Evolutionary conservation across 2,797 vertebrate species (phyloP).

Genomic region (Coregonus suidteri): DNA sequence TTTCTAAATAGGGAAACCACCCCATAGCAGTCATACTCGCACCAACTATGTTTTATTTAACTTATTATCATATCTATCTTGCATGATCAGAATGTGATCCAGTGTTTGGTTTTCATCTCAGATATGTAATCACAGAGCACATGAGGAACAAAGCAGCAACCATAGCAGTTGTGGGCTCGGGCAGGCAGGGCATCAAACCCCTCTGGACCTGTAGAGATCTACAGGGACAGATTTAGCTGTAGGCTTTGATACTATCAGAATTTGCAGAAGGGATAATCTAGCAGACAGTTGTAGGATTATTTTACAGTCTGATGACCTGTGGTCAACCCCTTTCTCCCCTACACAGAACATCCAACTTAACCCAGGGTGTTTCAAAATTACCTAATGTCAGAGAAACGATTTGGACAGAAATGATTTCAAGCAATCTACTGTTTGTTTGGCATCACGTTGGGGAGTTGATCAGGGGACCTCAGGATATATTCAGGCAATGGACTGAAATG

Average conservation of each 20-base stretch:
- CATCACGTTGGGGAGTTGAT: too few species aligned
- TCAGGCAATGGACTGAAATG: too few species aligned
- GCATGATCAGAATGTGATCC: background rate
- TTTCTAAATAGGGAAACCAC: background rate
- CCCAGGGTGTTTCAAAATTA: too few species aligned
- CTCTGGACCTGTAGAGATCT: constrained; percentile 5
- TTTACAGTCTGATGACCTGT: too few species aligned
- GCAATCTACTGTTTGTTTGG: too few species aligned
- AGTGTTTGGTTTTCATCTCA: too few species aligned
- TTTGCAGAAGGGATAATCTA: background rate
- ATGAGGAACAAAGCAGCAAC: background rate
- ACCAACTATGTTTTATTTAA: too few species aligned
- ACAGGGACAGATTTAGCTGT: constrained; percentile 20
- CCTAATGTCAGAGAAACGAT: too few species aligned
- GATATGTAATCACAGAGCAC: background rate
- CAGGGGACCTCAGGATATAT: too few species aligned
- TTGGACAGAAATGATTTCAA: too few species aligned
- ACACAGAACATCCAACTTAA: too few species aligned
- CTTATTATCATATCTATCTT: background rate
- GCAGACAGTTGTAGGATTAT: background rate
- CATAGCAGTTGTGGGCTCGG: background rate
- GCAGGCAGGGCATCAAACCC: background rate
- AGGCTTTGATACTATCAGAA: constrained; percentile 11
- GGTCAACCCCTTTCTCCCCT: too few species aligned
- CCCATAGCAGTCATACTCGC: background rate